A percentile compares a stretch with the other conserved stretches of the same genome.
These are phyloP conservation scores for Agapornis canus DNA, from an alignment of 2,797 vertebrate species.

Conservation along the genomic window DNA sequence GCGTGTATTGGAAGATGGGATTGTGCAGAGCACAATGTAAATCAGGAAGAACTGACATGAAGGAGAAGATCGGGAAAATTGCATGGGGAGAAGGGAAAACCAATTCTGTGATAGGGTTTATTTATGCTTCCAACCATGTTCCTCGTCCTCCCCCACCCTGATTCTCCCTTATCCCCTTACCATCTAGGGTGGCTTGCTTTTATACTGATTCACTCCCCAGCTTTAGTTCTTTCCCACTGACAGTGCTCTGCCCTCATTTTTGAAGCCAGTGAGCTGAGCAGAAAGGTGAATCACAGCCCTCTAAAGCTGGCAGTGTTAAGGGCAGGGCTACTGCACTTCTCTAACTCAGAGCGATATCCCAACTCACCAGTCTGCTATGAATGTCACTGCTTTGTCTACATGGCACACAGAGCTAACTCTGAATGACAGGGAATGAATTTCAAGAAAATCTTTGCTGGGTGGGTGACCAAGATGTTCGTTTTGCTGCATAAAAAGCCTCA, in stretches of 20 bases:
- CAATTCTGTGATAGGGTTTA: not conserved
- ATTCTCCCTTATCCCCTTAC: not conserved
- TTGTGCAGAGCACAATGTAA: not conserved
- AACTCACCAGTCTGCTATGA: not conserved
- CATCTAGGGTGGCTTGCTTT: not conserved
- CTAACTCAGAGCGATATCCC: not conserved
- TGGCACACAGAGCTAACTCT: not conserved
- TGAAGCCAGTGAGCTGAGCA: not conserved
- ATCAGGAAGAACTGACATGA: not conserved
- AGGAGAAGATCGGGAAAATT: not conserved
- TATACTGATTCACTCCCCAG: not conserved
- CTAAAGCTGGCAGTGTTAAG: not conserved
- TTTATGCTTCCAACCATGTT: not conserved
- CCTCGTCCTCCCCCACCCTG: not conserved
- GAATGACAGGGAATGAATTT: not conserved
- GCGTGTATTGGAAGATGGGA: not conserved
- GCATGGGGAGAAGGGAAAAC: not conserved
- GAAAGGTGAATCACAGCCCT: not conserved
- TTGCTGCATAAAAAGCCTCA: not conserved
- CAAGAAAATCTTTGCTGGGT: not conserved
- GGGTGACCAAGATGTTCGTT: not conserved
- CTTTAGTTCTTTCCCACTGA: not conserved
- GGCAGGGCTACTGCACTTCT: not conserved
- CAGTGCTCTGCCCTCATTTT: not conserved
- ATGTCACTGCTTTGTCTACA: not conserved